Percentiles rank a stretch among this genome's conserved stretches.
Conservation (phyloP, 2,888 invertebrate species). For the Ectemnius cavifrons region DNA sequence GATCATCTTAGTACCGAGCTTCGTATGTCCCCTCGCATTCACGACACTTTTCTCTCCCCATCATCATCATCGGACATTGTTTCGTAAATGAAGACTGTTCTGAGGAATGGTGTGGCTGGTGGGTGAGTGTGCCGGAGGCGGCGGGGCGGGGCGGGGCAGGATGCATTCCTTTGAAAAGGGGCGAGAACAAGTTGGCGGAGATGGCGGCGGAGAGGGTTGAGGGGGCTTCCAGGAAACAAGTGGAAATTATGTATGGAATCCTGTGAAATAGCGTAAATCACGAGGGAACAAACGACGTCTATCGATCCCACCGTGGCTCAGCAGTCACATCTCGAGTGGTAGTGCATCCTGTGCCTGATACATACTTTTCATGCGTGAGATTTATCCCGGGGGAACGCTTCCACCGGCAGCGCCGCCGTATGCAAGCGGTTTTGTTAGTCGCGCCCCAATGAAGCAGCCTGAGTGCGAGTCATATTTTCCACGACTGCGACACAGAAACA, state of each 20-base stretch:
- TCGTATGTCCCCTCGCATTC: too few species aligned
- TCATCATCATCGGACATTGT: too few species aligned
- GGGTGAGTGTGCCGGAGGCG: too few species aligned
- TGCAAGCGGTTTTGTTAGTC: not conserved
- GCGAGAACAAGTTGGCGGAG: too few species aligned
- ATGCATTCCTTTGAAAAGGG: too few species aligned
- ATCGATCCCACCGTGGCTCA: constrained; percentile 42
- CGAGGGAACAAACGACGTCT: constrained; percentile 36
- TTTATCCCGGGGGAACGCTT: constrained; percentile 10
- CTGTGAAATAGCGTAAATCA: constrained; percentile 41
- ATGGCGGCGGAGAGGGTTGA: too few species aligned
- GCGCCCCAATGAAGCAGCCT: not conserved
- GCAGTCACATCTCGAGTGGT: constrained; percentile 12
- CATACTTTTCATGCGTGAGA: constrained; percentile 26
- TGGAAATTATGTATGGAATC: constrained; percentile 35
- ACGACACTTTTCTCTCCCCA: too few species aligned
- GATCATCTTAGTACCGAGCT: too few species aligned
- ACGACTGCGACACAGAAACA: constrained; percentile 15
- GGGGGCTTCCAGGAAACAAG: constrained; percentile 14
- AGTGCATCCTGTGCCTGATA: constrained; percentile 7
- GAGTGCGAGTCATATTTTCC: constrained; percentile 11
- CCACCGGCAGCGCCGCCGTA: too few species aligned
- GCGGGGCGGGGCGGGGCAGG: too few species aligned
- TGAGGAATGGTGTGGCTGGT: too few species aligned
- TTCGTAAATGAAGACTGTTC: too few species aligned